Percentiles rank a stretch among this genome's conserved stretches.
These are phyloP conservation scores for Aleiodes testaceus DNA, from an alignment of 2,888 invertebrate species.

Conservation along the genomic window DNA sequence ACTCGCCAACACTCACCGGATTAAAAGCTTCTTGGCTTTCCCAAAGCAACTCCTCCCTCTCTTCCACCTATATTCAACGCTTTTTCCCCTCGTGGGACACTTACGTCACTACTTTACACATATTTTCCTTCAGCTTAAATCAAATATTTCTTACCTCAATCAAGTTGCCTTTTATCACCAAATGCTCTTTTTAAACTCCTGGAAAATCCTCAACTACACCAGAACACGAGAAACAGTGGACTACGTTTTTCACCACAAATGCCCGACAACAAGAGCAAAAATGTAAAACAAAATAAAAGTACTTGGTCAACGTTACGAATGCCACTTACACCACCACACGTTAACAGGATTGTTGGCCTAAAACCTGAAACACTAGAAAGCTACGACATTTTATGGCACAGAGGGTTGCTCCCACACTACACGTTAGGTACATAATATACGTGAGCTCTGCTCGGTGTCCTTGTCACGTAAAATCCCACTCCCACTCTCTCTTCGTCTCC, in stretches of 20 bases:
- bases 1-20: constrained; percentile 66
- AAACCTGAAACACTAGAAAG: constrained; percentile 60
- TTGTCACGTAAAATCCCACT: constrained; percentile 49
- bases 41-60: constrained; percentile 42
- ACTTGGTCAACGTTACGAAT: constrained; percentile 38
- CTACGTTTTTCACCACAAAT: constrained; percentile 28
- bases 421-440: constrained; percentile 51
- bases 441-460: constrained; percentile 48
- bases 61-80: constrained; percentile 41
- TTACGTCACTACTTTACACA: constrained; percentile 42
- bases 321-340: constrained; percentile 24
- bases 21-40: constrained; percentile 67
- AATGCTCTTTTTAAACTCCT: too few relatives aligned
- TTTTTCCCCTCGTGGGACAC: constrained; percentile 48
- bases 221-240: not conserved
- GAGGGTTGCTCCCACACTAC: constrained; percentile 43
- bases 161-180: too few relatives aligned
- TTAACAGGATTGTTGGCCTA: constrained; percentile 43
- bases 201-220: constrained; percentile 41
- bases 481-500: not conserved
- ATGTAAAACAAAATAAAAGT: constrained; percentile 46
- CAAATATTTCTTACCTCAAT: too few relatives aligned
- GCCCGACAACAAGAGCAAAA: constrained; percentile 19
- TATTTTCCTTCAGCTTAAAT: too few relatives aligned
- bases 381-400: constrained; percentile 58